A percentile compares a stretch with the other conserved stretches of the same genome.
Conservation (phyloP, 2,888 invertebrate genomes). For the Smittia aterrima region DNA sequence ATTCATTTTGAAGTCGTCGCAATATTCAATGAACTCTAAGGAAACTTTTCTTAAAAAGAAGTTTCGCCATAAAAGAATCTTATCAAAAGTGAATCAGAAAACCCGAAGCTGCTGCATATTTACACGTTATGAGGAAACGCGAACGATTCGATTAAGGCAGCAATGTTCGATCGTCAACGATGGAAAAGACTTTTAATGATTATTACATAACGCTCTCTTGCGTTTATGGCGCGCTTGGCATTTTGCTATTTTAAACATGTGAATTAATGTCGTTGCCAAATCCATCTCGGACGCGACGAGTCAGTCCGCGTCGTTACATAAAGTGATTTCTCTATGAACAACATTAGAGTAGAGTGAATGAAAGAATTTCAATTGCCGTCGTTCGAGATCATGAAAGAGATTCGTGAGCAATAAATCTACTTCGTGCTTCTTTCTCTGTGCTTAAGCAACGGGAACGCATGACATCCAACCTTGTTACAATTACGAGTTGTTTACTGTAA, state of each 20-base stretch:
- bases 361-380: background rate
- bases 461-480: conserved; percentile 29
- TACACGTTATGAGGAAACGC: conserved; percentile 28
- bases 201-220: background rate
- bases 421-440: conserved; percentile 9
- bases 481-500: background rate
- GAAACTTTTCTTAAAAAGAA: no score
- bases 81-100: no score
- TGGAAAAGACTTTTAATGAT: background rate
- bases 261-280: background rate
- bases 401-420: conserved; percentile 20
- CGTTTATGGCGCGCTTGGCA: background rate
- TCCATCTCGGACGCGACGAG: background rate
- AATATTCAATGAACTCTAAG: no score
- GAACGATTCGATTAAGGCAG: background rate
- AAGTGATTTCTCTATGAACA: no score
- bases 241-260: conserved; percentile 1
- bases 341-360: no score
- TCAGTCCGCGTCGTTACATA: no score
- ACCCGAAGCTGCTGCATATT: no score
- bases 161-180: background rate
- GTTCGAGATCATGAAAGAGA: background rate
- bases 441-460: conserved; percentile 18
- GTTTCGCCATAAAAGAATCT: no score
- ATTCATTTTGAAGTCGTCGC: no score